These are phyloP conservation scores for Troides helena DNA, from an alignment of 2,888 invertebrate species.

Conservation along the genomic window DNA sequence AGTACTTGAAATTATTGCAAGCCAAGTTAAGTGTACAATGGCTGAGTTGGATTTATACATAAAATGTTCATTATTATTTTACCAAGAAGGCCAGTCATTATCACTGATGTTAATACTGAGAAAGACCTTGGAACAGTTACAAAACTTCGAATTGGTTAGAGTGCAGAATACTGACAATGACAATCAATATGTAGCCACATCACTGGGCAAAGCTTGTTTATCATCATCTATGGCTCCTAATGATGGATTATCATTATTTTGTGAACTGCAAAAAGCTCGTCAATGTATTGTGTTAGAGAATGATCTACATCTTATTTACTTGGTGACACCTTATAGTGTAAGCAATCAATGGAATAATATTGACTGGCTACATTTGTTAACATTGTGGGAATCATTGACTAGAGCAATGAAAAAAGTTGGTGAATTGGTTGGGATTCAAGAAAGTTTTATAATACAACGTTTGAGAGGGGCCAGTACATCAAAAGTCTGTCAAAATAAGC, in stretches of 20 bases:
- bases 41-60: constrained; percentile 88
- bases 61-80: constrained; percentile 86
- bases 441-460: constrained; percentile 90
- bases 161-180: constrained; percentile 75
- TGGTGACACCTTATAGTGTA: constrained; percentile 96
- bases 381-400: constrained; percentile 90
- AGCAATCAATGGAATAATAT: constrained; percentile 88
- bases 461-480: constrained; percentile 83
- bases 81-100: constrained; percentile 45
- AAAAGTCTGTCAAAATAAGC: constrained; percentile 74
- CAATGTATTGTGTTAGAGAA: constrained; percentile 95
- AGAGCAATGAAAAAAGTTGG: constrained; percentile 92
- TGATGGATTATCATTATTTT: constrained; percentile 93
- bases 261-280: constrained; percentile 93
- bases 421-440: constrained; percentile 92
- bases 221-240: constrained; percentile 96
- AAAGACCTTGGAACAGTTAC: constrained; percentile 85
- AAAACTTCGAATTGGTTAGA: constrained; percentile 90
- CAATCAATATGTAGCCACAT: constrained; percentile 85
- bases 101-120: constrained; percentile 55
- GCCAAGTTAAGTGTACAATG: constrained; percentile 87
- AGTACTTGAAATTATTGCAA: constrained; percentile 90
- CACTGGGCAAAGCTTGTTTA: constrained; percentile 94
- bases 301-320: constrained; percentile 96
- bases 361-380: constrained; percentile 90